A percentile compares a stretch with the other conserved stretches of the same genome.
Conservation (phyloP, 2,113 vertebrate species). For the Dendropsophus ebraccatus region DNA sequence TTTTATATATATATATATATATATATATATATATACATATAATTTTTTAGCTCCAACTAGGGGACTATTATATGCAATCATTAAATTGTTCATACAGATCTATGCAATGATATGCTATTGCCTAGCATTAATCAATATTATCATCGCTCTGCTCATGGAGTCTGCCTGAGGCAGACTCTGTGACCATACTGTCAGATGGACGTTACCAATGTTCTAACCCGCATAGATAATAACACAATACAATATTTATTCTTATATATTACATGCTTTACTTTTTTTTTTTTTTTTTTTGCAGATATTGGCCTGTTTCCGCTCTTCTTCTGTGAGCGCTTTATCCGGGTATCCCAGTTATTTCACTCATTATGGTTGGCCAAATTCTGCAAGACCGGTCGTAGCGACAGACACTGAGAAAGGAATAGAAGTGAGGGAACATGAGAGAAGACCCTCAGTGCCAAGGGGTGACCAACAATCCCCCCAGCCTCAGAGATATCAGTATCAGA, state of each 20-base stretch:
- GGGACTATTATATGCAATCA: too few relatives aligned
- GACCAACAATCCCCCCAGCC: not conserved
- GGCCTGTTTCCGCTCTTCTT: not conserved
- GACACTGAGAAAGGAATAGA: not conserved
- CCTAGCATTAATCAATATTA: too few relatives aligned
- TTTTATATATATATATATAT: too few relatives aligned
- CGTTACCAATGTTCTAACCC: not conserved
- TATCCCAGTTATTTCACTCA: slow-evolving; percentile 12
- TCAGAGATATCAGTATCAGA: not conserved
- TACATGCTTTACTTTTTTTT: not conserved
- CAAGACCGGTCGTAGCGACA: not conserved
- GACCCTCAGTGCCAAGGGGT: not conserved
- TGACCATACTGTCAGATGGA: too few relatives aligned
- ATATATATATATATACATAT: too few relatives aligned
- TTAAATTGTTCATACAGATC: too few relatives aligned
- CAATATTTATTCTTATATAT: not conserved
- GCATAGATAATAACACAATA: not conserved
- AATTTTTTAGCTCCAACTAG: too few relatives aligned
- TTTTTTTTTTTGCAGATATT: not conserved
- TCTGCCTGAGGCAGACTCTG: too few relatives aligned
- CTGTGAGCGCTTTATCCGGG: too few relatives aligned
- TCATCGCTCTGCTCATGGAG: too few relatives aligned
- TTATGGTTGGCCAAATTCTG: not conserved
- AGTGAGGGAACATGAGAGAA: not conserved
- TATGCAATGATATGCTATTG: too few relatives aligned